A percentile compares a stretch with the other conserved stretches of the same genome.
phyloP scores from a whole-genome alignment of 2,888 invertebrate species.

The Mellilla xanthometata region DNA sequence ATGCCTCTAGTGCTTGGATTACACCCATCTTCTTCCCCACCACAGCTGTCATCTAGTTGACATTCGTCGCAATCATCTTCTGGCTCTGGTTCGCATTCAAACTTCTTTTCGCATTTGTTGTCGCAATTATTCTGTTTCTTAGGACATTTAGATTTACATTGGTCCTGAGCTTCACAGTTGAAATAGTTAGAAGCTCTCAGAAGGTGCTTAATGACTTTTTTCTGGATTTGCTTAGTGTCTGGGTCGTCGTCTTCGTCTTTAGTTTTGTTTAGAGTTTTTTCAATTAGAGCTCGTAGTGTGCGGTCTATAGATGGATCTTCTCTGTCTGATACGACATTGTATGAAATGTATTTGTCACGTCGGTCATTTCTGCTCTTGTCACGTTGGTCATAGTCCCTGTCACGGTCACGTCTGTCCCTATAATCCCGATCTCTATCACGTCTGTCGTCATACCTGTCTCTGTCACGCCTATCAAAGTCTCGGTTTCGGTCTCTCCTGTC shows the following conservation, averaged over 20 bases:
- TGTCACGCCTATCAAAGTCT: constrained; percentile 3
- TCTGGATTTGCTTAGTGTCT: constrained; percentile 23
- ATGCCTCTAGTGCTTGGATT: constrained; percentile 9
- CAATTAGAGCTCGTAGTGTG: constrained; percentile 3
- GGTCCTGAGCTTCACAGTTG: constrained; percentile 42
- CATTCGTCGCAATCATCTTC: constrained; percentile 21
- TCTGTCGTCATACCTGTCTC: neutral
- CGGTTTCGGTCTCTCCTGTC: neutral
- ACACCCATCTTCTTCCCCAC: neutral
- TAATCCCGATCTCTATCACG: neutral
- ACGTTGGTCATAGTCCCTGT: constrained; percentile 1
- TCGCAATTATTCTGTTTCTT: constrained; percentile 34
- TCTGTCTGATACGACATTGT: too few species aligned
- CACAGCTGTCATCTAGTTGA: neutral
- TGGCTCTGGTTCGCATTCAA: constrained; percentile 35
- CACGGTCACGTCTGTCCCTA: neutral
- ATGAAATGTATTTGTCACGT: neutral
- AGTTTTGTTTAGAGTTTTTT: neutral
- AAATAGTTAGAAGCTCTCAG: constrained; percentile 36
- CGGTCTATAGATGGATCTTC: neutral
- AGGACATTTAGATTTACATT: constrained; percentile 42
- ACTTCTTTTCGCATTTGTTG: constrained; percentile 38
- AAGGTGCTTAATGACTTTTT: constrained; percentile 44
- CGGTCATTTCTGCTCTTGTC: neutral
- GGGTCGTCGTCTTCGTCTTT: constrained; percentile 9